These are phyloP conservation scores for Diplosoma virens DNA, from an alignment of 23 tunicate species.

Conservation along the genomic window DNA sequence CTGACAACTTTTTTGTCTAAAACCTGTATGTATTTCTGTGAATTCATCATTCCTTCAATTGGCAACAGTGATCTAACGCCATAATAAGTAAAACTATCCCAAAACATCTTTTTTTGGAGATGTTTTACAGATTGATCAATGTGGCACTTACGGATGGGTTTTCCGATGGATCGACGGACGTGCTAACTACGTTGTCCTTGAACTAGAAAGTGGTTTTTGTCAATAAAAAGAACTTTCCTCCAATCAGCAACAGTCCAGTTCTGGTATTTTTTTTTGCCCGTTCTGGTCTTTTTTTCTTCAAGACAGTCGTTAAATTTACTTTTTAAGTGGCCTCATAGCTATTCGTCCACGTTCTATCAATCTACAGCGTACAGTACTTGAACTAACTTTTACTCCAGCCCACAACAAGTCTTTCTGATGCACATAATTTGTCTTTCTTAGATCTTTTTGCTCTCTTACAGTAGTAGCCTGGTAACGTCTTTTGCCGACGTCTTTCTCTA, in stretches of 20 bases:
- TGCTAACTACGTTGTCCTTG: conserved; percentile 15
- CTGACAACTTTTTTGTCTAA: conserved; percentile 1
- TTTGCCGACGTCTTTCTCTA: too few relatives aligned
- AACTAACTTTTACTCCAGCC: too few relatives aligned
- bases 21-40: conserved; percentile 9
- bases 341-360: not conserved
- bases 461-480: too few relatives aligned
- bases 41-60: conserved; percentile 14
- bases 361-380: not conserved
- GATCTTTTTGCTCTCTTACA: too few relatives aligned
- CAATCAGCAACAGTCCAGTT: conserved; percentile 13
- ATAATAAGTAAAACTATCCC: conserved; percentile 11
- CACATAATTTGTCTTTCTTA: too few relatives aligned
- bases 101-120: conserved; percentile 11
- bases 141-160: conserved; percentile 22
- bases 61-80: conserved; percentile 5
- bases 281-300: not conserved
- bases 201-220: conserved; percentile 10
- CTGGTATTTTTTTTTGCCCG: not conserved
- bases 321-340: not conserved
- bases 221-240: conserved; percentile 15
- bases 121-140: conserved; percentile 19
- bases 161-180: conserved; percentile 8
- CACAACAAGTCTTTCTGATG: too few relatives aligned
- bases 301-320: not conserved